Evolutionary conservation across 92 coral and sea anemone genomes (phyloP), one percentile per base, ranked within the genome.

Genomic region (Phenganax stokvisi): DNA sequence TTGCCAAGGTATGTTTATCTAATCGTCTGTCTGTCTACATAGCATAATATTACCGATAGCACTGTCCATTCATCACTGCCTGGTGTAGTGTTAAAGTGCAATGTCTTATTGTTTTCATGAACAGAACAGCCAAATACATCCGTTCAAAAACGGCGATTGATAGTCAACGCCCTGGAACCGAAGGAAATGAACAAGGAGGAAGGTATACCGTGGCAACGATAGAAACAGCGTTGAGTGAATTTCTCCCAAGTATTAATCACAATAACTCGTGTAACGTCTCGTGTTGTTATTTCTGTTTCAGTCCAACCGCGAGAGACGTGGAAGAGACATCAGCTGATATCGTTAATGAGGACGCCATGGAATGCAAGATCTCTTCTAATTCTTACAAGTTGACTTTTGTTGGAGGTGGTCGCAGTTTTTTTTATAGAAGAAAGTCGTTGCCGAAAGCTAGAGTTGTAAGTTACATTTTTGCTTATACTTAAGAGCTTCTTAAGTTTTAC

Each of bases 371-470:
- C 76, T 90, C 97, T 84, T 87, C 90, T 78, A 94, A 94, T 74
- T 94, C 98, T 51, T 94, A 94, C 94, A 94, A 94, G 81, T 72
- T 94, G 89, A 83, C 89, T 63, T 94, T 88, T 82, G 97, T 94
- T 31, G 88, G 89, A 70, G 98, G 97, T n/a, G 91, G 97, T 74
- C 91, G 88, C 71, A 97, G 89, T 75, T 92, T 89, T 85, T 81
- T 90, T 85, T 96, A 96, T 86, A 85, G 92, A 80, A 89, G 96
- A 52, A 88, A 90, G 55, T 90, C 99, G 54, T 87, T 96, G 54
- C 90, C 89, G 27, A 92, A 91, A 85, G 99, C 99, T 0, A 90
- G 84, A 80, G 85, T 92, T 96, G 99, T 94, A 20, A 53, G 89
- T 73, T 53, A 20, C 51, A 12, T 28, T 30, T 17, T 30, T 44